A percentile compares a stretch with the other conserved stretches of the same genome.
phyloP scores from a whole-genome alignment of 2,888 invertebrate species.

The Spialia ferax region DNA sequence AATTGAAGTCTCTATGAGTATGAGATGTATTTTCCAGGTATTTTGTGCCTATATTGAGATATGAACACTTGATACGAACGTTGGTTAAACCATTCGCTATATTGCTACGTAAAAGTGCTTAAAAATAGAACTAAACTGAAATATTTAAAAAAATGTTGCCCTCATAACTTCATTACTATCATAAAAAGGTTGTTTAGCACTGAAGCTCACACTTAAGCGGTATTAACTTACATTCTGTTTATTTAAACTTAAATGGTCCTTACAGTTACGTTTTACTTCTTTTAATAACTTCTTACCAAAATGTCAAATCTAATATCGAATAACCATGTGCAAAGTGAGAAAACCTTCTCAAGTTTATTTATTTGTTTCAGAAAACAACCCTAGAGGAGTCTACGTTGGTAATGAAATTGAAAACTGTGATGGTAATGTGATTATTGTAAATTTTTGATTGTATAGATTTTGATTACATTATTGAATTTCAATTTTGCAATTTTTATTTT shows the following conservation, averaged over 20 bases:
- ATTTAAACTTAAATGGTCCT: too few relatives aligned
- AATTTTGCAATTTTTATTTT: background rate
- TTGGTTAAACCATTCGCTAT: background rate
- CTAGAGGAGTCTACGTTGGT: background rate
- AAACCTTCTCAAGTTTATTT: background rate
- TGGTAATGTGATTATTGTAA: constrained; percentile 23
- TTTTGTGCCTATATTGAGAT: background rate
- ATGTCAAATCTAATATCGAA: background rate
- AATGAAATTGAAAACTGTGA: constrained; percentile 21
- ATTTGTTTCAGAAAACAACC: constrained; percentile 61
- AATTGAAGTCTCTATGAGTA: constrained; percentile 10
- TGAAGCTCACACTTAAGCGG: too few relatives aligned
- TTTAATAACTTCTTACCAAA: too few relatives aligned
- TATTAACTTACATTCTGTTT: too few relatives aligned
- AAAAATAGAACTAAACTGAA: too few relatives aligned
- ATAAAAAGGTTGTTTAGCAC: too few relatives aligned
- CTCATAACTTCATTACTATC: too few relatives aligned
- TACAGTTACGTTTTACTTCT: too few relatives aligned
- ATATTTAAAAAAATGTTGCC: too few relatives aligned
- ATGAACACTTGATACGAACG: background rate
- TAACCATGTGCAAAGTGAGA: background rate
- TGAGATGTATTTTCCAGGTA: background rate
- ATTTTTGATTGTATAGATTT: constrained; percentile 16
- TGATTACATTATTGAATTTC: constrained; percentile 15
- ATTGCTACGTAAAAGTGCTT: too few relatives aligned